These are phyloP conservation scores for Labia minor DNA, from an alignment of 2,888 invertebrate species.

Conservation along the genomic window DNA sequence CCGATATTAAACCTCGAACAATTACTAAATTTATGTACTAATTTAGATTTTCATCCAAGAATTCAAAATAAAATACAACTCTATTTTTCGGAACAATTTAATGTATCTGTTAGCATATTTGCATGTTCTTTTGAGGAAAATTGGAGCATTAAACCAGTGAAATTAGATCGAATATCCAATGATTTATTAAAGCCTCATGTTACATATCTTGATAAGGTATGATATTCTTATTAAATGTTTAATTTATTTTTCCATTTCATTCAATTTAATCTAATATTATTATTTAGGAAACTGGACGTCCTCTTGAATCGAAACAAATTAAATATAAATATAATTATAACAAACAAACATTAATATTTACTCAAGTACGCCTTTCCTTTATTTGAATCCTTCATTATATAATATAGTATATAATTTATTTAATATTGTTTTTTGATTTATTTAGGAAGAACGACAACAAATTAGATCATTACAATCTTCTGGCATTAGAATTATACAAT, in stretches of 20 bases:
- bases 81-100: not conserved
- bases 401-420: no score
- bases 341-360: not conserved
- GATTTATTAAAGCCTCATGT: not conserved
- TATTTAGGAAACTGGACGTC: not conserved
- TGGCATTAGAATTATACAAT: no score
- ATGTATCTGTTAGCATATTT: not conserved
- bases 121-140: not conserved
- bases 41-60: not conserved
- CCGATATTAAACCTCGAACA: not conserved
- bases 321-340: not conserved
- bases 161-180: not conserved
- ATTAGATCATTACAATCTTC: no score
- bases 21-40: not conserved
- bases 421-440: no score
- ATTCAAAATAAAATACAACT: not conserved
- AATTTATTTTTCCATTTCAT: not conserved
- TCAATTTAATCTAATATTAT: not conserved
- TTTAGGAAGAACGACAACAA: no score
- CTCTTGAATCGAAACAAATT: not conserved
- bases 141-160: not conserved
- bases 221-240: no score
- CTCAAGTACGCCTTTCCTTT: no score
- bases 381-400: no score
- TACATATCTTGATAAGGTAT: not conserved